phyloP scores from a whole-genome alignment of 2,113 vertebrate species.

The Limanda limanda region DNA sequence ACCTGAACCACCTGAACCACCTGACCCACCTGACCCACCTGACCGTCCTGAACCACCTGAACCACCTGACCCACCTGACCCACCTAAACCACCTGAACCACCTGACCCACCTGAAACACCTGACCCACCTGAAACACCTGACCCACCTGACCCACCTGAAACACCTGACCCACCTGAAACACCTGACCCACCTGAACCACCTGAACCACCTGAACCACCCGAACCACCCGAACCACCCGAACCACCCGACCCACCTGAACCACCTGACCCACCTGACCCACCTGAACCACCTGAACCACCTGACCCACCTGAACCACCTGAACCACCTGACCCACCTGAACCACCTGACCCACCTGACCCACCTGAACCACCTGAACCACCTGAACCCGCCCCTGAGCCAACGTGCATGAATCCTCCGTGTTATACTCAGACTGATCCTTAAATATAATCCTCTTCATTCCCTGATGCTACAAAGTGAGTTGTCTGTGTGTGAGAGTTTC shows the following conservation, averaged over 20 bases:
- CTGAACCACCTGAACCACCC: neutral
- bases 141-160: too few relatives aligned
- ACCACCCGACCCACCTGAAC: too few relatives aligned
- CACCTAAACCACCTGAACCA: too few relatives aligned
- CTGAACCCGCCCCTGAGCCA: conserved; percentile 9
- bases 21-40: neutral
- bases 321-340: too few relatives aligned
- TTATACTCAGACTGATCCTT: neutral
- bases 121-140: neutral
- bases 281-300: conserved; percentile 1
- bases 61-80: neutral
- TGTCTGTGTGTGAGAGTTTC: neutral
- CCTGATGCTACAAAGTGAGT: neutral
- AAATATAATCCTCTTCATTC: neutral
- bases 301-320: conserved; percentile 8
- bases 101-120: neutral
- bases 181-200: neutral
- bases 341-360: neutral
- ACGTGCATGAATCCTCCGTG: conserved; percentile 54
- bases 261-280: neutral
- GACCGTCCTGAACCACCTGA: neutral
- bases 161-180: too few relatives aligned
- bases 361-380: neutral
- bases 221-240: too few relatives aligned
- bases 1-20: too few relatives aligned